phyloP scores from a whole-genome alignment of 2,113 vertebrate species.

The Sander lucioperca region DNA sequence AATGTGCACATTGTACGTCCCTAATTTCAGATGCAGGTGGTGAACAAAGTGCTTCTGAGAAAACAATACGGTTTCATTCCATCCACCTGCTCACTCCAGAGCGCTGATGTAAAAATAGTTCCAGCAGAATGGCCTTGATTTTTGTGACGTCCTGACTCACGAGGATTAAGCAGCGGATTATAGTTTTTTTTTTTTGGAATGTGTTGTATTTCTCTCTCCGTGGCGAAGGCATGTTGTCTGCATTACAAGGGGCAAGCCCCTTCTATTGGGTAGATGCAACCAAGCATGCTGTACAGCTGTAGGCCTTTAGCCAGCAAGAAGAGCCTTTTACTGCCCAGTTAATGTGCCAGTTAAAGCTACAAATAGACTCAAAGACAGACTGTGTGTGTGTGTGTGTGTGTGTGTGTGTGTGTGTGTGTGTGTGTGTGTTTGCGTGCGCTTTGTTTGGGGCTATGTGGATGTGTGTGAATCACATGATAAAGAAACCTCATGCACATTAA shows the following conservation, averaged over 20 bases:
- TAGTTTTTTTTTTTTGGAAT: slow-evolving; percentile 5
- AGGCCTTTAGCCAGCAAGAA: slow-evolving; percentile 57
- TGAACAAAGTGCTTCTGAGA: slow-evolving; percentile 29
- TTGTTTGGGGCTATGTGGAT: not conserved
- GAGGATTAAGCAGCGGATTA: slow-evolving; percentile 69
- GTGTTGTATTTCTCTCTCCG: slow-evolving; percentile 46
- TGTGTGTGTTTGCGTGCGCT: not conserved
- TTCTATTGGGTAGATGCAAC: slow-evolving; percentile 53
- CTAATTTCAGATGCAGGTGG: slow-evolving; percentile 1
- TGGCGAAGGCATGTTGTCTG: slow-evolving; percentile 48
- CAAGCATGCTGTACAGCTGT: slow-evolving; percentile 60
- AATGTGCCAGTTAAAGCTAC: slow-evolving; percentile 64
- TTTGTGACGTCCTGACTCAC: slow-evolving; percentile 51
- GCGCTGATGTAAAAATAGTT: slow-evolving; percentile 53
- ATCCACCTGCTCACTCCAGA: not conserved
- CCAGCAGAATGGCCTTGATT: slow-evolving; percentile 51
- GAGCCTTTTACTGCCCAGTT: slow-evolving; percentile 54
- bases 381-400: slow-evolving; percentile 9
- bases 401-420: slow-evolving; percentile 1
- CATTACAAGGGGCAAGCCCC: slow-evolving; percentile 29
- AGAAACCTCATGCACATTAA: not conserved
- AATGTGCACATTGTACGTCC: slow-evolving; percentile 10
- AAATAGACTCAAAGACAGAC: slow-evolving; percentile 52
- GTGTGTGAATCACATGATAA: slow-evolving; percentile 11
- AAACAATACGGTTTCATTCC: slow-evolving; percentile 20